A percentile compares a stretch with the other conserved stretches of the same genome.
Evolutionary conservation across 2,888 invertebrate species (phyloP).

Genomic region (Ferdinandea cuprea): DNA sequence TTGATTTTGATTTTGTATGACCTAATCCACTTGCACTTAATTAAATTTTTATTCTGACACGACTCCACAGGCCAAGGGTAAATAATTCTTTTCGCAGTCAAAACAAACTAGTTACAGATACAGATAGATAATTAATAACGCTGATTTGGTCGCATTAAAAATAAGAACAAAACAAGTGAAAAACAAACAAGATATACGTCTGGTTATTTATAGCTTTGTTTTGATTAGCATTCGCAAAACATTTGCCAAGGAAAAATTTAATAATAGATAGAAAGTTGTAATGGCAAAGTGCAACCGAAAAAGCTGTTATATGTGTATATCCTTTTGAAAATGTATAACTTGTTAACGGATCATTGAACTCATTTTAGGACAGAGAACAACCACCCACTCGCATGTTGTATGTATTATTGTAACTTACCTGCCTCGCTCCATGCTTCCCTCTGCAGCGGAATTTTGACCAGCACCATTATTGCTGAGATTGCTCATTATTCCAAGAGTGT

Average conservation of each 20-base stretch:
- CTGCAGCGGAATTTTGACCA: slow-evolving; percentile 81
- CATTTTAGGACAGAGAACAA: slow-evolving; percentile 30
- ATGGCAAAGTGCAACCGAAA: background rate
- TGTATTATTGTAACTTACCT: slow-evolving; percentile 77
- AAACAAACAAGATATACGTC: too few species aligned
- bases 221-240: background rate
- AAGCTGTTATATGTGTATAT: background rate
- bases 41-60: too few species aligned
- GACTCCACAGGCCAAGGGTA: too few species aligned
- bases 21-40: too few species aligned
- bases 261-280: too few species aligned
- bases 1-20: too few species aligned
- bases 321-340: background rate
- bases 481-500: slow-evolving; percentile 82
- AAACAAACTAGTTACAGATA: too few species aligned
- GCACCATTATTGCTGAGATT: slow-evolving; percentile 79
- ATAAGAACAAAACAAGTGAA: too few species aligned
- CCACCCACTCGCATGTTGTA: too few species aligned
- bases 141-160: too few species aligned
- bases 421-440: slow-evolving; percentile 82
- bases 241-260: background rate
- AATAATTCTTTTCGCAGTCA: too few species aligned
- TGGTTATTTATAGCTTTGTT: background rate
- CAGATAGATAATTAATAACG: background rate
- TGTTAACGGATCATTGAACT: slow-evolving; percentile 40